Conservation (phyloP, 2,113 vertebrate genomes). For the Copsychus sechellarum region DNA sequence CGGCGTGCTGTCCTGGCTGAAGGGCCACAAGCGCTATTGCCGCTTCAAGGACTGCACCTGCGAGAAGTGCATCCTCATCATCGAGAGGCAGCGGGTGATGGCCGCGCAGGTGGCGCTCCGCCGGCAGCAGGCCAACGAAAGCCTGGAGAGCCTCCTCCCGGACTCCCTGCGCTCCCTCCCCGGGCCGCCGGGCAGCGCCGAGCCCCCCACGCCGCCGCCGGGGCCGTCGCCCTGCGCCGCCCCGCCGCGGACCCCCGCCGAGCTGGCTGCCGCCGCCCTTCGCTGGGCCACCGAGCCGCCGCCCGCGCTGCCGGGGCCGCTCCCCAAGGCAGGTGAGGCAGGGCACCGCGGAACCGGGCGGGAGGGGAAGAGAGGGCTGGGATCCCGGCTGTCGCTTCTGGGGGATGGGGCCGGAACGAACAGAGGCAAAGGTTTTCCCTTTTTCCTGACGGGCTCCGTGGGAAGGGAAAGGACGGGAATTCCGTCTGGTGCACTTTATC, state of each 20-base stretch:
- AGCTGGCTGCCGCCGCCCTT: conserved; percentile 62
- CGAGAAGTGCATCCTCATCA: too few relatives aligned
- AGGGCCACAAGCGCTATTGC: too few relatives aligned
- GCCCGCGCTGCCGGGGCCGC: conserved; percentile 24
- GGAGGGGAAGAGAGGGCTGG: not conserved
- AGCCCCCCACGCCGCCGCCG: conserved; percentile 14
- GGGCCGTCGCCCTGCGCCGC: not conserved
- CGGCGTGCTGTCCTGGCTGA: too few relatives aligned
- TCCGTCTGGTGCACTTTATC: too few relatives aligned
- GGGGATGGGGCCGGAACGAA: too few relatives aligned
- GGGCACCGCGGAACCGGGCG: not conserved
- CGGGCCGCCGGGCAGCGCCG: conserved; percentile 61
- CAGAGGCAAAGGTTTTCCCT: not conserved
- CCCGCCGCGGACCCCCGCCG: too few relatives aligned
- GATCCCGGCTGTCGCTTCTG: not conserved
- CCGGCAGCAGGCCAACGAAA: too few relatives aligned
- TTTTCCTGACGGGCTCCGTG: not conserved
- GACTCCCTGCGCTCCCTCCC: conserved; percentile 86
- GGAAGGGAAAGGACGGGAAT: not conserved
- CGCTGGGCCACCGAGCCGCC: conserved; percentile 64
- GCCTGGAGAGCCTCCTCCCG: conserved; percentile 90
- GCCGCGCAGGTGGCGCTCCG: too few relatives aligned
- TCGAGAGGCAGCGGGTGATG: too few relatives aligned
- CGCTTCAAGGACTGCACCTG: too few relatives aligned
- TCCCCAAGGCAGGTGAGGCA: conserved; percentile 70